phyloP scores from a whole-genome alignment of 2,797 vertebrate genomes.

The Odontamblyopus lacepedii region DNA sequence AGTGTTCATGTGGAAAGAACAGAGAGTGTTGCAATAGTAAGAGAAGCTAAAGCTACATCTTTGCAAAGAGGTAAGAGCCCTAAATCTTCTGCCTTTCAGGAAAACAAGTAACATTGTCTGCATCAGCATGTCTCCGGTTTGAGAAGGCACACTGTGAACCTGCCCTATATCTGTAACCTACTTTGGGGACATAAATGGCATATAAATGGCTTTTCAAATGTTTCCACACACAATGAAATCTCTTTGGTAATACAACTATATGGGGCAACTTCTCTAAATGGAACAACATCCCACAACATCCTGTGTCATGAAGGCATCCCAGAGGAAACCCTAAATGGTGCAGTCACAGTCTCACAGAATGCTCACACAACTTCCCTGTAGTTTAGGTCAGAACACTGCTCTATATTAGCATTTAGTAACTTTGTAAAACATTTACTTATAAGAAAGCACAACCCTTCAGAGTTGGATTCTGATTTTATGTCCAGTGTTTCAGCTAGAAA shows the following conservation, averaged over 20 bases:
- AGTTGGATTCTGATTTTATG: no score
- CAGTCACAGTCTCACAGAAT: no score
- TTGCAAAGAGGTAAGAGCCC: neutral
- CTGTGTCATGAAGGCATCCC: neutral
- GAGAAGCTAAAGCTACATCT: neutral
- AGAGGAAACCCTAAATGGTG: neutral
- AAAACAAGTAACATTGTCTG: neutral
- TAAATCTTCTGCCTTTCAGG: neutral
- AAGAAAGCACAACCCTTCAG: no score
- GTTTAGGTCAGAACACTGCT: neutral
- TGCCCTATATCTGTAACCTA: constrained; percentile 1
- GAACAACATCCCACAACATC: neutral
- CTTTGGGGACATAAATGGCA: neutral
- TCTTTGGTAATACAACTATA: neutral
- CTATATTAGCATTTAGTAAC: neutral
- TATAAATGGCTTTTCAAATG: neutral
- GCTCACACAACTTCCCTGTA: no score
- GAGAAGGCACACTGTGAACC: constrained; percentile 3
- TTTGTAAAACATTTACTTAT: neutral
- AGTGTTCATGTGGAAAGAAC: neutral
- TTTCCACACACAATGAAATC: neutral
- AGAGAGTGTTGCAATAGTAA: neutral
- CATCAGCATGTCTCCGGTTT: neutral
- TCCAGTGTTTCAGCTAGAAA: no score
- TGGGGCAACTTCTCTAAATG: neutral